Conservation (phyloP, 2,888 invertebrate genomes). For the Rugalucina vietnamica region DNA sequence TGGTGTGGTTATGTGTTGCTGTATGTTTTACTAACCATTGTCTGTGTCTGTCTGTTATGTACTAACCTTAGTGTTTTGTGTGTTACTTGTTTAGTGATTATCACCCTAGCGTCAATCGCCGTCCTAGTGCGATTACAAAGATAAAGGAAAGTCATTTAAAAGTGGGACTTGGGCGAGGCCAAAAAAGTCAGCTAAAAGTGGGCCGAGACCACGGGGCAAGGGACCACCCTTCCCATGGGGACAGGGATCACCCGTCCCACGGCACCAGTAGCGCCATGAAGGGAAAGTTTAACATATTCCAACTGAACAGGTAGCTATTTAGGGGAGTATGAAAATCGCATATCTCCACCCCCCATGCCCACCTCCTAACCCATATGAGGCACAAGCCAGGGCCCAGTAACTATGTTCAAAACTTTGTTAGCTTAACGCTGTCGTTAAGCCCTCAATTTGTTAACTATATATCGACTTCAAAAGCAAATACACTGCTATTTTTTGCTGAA, state of each 20-base stretch:
- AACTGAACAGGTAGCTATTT: conserved; percentile 50
- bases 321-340: too few relatives aligned
- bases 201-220: too few relatives aligned
- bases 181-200: too few relatives aligned
- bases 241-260: not conserved
- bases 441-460: too few relatives aligned
- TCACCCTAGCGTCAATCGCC: conserved; percentile 40
- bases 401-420: too few relatives aligned
- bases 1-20: not conserved
- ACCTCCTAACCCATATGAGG: too few relatives aligned
- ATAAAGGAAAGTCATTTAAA: not conserved
- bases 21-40: conserved; percentile 1
- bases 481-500: too few relatives aligned
- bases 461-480: too few relatives aligned
- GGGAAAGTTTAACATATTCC: conserved; percentile 55
- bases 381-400: too few relatives aligned
- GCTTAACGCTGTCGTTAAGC: too few relatives aligned
- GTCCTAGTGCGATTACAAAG: conserved; percentile 11
- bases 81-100: conserved; percentile 48
- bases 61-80: conserved; percentile 6
- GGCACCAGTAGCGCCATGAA: conserved; percentile 48
- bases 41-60: not conserved
- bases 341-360: too few relatives aligned
- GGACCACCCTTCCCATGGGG: conserved; percentile 23
- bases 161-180: too few relatives aligned